A percentile compares a stretch with the other conserved stretches of the same genome.
These are phyloP conservation scores for Ramphastos sulfuratus DNA, from an alignment of 2,113 vertebrate genomes.

Conservation along the genomic window DNA sequence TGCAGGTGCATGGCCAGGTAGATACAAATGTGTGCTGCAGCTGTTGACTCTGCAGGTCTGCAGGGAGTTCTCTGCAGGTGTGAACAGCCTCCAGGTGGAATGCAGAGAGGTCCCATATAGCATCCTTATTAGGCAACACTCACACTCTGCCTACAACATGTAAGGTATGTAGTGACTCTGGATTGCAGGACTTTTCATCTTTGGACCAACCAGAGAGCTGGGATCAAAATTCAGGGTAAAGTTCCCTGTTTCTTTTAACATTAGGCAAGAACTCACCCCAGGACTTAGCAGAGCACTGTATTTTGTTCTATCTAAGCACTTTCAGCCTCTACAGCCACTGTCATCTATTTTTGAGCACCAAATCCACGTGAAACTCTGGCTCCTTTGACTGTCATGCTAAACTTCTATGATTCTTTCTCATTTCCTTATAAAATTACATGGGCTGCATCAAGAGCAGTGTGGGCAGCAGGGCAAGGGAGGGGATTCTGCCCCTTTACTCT, in stretches of 20 bases:
- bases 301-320: not conserved
- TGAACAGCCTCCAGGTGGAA: not conserved
- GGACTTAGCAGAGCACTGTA: not conserved
- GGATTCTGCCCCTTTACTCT: no score
- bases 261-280: not conserved
- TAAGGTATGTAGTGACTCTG: not conserved
- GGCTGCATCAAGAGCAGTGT: not conserved
- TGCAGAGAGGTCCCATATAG: not conserved
- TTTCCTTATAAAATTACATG: not conserved
- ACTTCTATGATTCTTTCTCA: not conserved
- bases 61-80: not conserved
- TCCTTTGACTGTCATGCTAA: not conserved
- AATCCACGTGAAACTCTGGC: not conserved
- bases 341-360: not conserved
- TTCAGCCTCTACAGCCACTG: not conserved
- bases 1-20: not conserved
- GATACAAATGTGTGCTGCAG: not conserved
- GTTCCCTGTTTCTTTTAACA: not conserved
- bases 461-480: no score
- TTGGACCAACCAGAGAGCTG: not conserved
- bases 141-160: rapidly evolving
- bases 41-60: not conserved
- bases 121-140: not conserved
- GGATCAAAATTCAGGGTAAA: not conserved
- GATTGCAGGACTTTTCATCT: not conserved